Percentiles rank a stretch among this genome's conserved stretches.
phyloP scores from a whole-genome alignment of 2,797 vertebrate species.

The Cyclura pinguis region DNA sequence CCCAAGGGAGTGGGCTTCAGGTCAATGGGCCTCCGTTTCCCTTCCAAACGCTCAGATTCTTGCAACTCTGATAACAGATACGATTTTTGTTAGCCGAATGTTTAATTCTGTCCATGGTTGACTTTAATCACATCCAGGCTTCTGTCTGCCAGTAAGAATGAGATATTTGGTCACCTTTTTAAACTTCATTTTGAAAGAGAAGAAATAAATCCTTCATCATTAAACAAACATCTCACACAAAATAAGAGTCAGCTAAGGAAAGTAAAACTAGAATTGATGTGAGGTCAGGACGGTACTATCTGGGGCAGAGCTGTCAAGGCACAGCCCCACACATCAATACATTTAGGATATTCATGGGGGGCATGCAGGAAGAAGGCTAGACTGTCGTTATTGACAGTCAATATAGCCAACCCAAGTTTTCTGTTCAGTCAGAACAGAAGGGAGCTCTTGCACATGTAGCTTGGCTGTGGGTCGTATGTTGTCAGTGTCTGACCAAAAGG shows the following conservation, averaged over 20 bases:
- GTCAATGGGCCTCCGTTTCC: conserved; percentile 80
- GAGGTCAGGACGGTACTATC: not conserved
- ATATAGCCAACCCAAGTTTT: not conserved
- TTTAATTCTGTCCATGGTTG: conserved; percentile 73
- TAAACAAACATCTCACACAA: conserved; percentile 32
- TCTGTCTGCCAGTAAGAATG: conserved; percentile 47
- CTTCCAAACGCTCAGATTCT: conserved; percentile 81
- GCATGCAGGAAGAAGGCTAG: not conserved
- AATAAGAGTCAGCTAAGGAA: not conserved
- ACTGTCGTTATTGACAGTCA: not conserved
- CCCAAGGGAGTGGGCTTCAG: conserved; percentile 83
- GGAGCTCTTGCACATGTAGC: no score
- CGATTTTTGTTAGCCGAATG: conserved; percentile 68
- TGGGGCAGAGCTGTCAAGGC: not conserved
- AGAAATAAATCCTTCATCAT: conserved; percentile 38
- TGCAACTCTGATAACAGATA: conserved; percentile 86
- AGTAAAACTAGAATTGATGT: conserved; percentile 44
- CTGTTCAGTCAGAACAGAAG: not conserved
- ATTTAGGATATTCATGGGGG: not conserved
- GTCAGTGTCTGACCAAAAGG: no score
- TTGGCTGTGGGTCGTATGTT: not conserved
- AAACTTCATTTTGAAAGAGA: conserved; percentile 38
- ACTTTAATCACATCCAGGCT: conserved; percentile 76
- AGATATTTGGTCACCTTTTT: conserved; percentile 43
- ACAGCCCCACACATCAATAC: not conserved